Base-by-base conservation (phyloP, 2,113 vertebrate species). In the Crotalus viridis region DNA sequence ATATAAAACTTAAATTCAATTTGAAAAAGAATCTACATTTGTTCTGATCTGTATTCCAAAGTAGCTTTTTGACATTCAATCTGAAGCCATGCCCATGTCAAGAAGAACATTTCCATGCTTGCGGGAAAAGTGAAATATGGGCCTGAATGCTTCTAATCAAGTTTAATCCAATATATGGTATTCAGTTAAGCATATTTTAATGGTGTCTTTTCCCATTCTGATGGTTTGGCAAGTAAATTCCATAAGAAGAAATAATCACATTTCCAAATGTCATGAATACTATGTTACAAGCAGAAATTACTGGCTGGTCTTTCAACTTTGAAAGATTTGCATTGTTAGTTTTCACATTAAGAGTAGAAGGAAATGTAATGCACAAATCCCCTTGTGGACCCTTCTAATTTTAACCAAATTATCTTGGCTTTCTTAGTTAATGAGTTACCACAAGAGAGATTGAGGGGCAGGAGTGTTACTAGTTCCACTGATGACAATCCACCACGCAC, bases 131-230 rank as follows among this genome's bases (percentile, higher is more conserved):
- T 90, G n/a, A 39, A 90, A 69, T 33, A 13, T 24, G 59, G 24
- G 39, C 43, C 24, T 61, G 39, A 89, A 48, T 48, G 17, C 43
- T 95, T 90, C 64, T 92, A 89, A 85, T 81, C 55, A 52, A 19
- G 91, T 93, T n/a, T 51, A 55, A 51, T 88, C 95, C 19, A 90
- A 90, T 81, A 57, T 93, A 22, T 54, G 10, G 88, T 21, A 15
- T 91, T 24, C 92, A 3, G 43, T 10, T 90, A 0, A 81, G 1
- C 61, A 90, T 1, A 90, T 93, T 39, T 28, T 88, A 0, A 91
- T 69, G 90, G 89, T 1, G 81, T 88, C 94, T 91, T 26, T 88
- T 93, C 90, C 48, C 54, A 10, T 93, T 93, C 52, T 87, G 13
- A 88, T 94, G 1, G 59, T 61, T 89, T 0, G 4, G 33, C 26